Evolutionary conservation across 2,113 vertebrate genomes (phyloP).

Genomic region (Papio anubis): DNA sequence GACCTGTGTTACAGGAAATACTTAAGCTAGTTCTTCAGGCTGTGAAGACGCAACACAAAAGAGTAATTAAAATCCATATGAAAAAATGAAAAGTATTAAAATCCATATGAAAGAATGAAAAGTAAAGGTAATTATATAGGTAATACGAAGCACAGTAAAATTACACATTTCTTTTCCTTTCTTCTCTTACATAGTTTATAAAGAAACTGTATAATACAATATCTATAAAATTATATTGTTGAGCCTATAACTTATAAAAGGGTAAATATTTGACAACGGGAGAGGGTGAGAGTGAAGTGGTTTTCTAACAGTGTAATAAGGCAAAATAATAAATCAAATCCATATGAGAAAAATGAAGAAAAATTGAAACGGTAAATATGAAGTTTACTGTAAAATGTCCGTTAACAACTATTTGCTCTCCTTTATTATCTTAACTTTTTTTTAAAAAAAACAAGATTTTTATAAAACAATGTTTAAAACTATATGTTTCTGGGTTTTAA

Average conservation of each 20-base stretch:
- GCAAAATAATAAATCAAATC: not conserved
- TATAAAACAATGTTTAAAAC: not conserved
- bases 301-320: not conserved
- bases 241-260: not conserved
- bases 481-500: not conserved
- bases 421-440: not conserved
- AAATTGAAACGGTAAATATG: not conserved
- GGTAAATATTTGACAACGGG: not conserved
- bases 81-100: not conserved
- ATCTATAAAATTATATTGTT: not conserved
- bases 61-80: not conserved
- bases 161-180: not conserved
- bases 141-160: not conserved
- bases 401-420: not conserved
- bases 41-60: not conserved
- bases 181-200: not conserved
- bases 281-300: not conserved
- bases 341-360: not conserved
- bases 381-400: not conserved
- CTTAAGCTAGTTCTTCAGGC: not conserved
- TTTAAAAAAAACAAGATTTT: not conserved
- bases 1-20: not conserved
- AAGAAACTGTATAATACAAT: not conserved
- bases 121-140: not conserved
- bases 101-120: not conserved